Conservation (phyloP, 92 coral and sea anemone species). For the Micromussa lordhowensis region DNA sequence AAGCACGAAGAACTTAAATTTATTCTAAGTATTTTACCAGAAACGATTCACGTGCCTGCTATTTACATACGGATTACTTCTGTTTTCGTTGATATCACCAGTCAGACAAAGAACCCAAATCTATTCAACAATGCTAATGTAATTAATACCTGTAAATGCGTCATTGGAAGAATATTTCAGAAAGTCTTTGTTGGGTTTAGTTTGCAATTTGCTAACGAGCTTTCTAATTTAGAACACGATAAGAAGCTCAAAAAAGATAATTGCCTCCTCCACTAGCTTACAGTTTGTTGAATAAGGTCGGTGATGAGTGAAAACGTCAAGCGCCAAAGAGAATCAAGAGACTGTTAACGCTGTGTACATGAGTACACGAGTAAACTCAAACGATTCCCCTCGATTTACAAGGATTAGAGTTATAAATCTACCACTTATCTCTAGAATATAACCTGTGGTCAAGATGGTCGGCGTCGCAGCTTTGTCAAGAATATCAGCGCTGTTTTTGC, state of each 20-base stretch:
- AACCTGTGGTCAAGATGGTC: not conserved
- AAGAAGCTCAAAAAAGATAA: constrained; percentile 2
- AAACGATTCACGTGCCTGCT: not conserved
- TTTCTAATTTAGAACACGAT: not conserved
- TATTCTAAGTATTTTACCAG: not conserved
- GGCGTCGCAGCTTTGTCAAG: not conserved
- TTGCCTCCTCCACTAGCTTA: too few relatives aligned
- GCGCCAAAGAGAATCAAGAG: not conserved
- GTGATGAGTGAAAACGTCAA: not conserved
- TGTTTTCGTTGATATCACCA: not conserved
- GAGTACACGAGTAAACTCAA: not conserved
- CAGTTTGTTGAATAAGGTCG: not conserved
- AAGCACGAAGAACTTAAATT: not conserved
- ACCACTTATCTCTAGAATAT: not conserved
- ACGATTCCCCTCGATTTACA: not conserved
- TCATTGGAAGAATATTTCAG: constrained; percentile 4
- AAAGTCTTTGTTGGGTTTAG: not conserved
- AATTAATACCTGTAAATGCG: constrained; percentile 19
- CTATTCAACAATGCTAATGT: constrained; percentile 25
- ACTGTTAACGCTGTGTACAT: not conserved
- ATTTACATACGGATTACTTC: constrained; percentile 18
- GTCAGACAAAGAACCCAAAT: not conserved
- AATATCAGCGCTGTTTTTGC: not conserved
- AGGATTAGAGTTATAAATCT: not conserved
- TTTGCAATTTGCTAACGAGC: constrained; percentile 22